A percentile compares a stretch with the other conserved stretches of the same genome.
Evolutionary conservation across 1,140 invertebrate species (phyloP).

Genomic region (Temnothorax nylanderi): DNA sequence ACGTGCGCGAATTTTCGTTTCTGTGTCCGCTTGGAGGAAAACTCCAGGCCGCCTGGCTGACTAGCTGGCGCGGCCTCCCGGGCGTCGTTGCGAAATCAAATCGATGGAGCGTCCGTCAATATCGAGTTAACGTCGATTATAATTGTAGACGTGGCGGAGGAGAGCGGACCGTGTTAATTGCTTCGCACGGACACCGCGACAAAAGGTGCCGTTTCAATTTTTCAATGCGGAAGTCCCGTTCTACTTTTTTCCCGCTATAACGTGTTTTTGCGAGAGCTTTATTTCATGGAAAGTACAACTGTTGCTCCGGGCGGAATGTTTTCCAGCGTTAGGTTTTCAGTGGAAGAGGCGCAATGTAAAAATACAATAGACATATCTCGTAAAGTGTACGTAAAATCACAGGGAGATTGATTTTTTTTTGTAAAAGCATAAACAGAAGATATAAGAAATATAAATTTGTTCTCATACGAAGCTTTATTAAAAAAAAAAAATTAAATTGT

Average conservation of each 20-base stretch:
- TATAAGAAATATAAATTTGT: not conserved
- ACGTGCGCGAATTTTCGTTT: slow-evolving; percentile 41
- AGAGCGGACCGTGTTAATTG: slow-evolving; percentile 33
- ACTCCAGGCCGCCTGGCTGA: not conserved
- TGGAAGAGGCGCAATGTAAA: not conserved
- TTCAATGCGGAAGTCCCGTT: slow-evolving; percentile 4
- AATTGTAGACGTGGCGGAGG: slow-evolving; percentile 37
- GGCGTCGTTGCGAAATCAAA: slow-evolving; percentile 51
- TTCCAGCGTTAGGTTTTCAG: slow-evolving; percentile 6
- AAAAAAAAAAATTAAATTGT: slow-evolving; percentile 44
- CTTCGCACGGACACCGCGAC: slow-evolving; percentile 14
- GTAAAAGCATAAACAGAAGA: slow-evolving; percentile 19
- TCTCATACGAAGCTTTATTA: not conserved
- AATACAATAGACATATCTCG: not conserved
- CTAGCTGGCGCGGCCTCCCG: slow-evolving; percentile 18
- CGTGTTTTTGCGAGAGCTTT: slow-evolving; percentile 3
- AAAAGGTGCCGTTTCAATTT: slow-evolving; percentile 38
- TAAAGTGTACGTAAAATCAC: slow-evolving; percentile 7
- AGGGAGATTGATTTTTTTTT: not conserved
- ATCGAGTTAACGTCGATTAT: slow-evolving; percentile 60
- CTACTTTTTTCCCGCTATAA: slow-evolving; percentile 8
- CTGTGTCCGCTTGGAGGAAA: not conserved
- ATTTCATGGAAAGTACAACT: slow-evolving; percentile 4
- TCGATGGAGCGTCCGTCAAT: slow-evolving; percentile 52
- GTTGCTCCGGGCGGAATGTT: slow-evolving; percentile 1